These are phyloP conservation scores for Pristionchus exspectatus DNA, from an alignment of 2,888 invertebrate species.

Conservation along the genomic window DNA sequence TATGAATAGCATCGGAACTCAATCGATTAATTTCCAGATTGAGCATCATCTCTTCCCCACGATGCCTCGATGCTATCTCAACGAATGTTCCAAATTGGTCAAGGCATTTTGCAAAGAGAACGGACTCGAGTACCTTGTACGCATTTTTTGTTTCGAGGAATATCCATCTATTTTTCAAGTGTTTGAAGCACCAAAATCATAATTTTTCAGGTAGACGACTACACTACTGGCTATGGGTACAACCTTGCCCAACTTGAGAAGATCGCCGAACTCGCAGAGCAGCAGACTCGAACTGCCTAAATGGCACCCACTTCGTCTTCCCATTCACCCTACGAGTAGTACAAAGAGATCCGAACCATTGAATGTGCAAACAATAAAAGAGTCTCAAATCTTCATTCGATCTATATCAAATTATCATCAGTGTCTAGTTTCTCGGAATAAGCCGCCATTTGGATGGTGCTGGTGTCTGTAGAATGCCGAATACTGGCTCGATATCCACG, in stretches of 20 bases:
- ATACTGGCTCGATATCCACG: slow-evolving; percentile 35
- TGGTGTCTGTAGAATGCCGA: slow-evolving; percentile 47
- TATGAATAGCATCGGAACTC: background rate
- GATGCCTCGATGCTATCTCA: slow-evolving; percentile 77
- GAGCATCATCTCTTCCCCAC: slow-evolving; percentile 78
- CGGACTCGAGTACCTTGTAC: slow-evolving; percentile 40
- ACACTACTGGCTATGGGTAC: slow-evolving; percentile 71
- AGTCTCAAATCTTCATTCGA: background rate
- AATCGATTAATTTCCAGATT: slow-evolving; percentile 59
- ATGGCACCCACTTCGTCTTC: background rate
- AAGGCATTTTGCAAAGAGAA: slow-evolving; percentile 70
- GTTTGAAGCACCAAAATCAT: background rate
- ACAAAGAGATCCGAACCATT: background rate
- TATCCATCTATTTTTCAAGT: background rate
- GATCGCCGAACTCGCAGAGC: slow-evolving; percentile 69
- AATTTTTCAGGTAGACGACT: slow-evolving; percentile 71
- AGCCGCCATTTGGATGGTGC: slow-evolving; percentile 41
- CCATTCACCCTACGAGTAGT: slow-evolving; percentile 2
- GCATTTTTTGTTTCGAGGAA: background rate
- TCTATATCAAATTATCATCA: background rate
- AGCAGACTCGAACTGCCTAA: background rate
- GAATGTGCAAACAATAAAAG: background rate
- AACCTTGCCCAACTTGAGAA: slow-evolving; percentile 73
- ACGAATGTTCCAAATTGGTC: slow-evolving; percentile 67
- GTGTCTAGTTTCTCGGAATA: background rate